phyloP scores from a whole-genome alignment of 1,140 invertebrate genomes.

The Drosophila jambulina region DNA sequence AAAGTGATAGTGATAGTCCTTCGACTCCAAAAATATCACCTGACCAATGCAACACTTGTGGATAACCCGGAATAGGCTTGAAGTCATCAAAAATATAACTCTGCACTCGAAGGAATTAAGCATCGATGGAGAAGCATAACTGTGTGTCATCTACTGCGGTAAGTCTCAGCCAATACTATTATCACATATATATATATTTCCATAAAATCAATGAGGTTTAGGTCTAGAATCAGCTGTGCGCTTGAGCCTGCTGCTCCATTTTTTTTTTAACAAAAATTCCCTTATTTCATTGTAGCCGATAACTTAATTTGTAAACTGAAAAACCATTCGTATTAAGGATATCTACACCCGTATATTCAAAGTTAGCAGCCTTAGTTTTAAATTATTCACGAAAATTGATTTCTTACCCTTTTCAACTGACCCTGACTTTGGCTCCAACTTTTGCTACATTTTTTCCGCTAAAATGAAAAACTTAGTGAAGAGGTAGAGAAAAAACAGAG shows the following conservation, averaged over 20 bases:
- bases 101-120: not conserved
- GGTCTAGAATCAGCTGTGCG: not conserved
- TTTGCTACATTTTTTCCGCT: constrained; percentile 6
- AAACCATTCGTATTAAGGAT: not conserved
- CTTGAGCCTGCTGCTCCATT: too few species aligned
- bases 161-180: not conserved
- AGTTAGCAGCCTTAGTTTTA: not conserved
- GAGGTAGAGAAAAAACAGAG: not conserved
- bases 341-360: not conserved
- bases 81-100: not conserved
- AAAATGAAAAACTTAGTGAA: not conserved
- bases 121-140: not conserved
- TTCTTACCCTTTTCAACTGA: not conserved
- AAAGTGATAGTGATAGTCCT: not conserved
- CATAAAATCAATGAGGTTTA: not conserved
- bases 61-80: not conserved
- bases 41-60: not conserved
- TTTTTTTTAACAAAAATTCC: not conserved
- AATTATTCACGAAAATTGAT: not conserved
- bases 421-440: constrained; percentile 29
- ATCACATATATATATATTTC: not conserved
- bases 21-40: not conserved
- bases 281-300: not conserved
- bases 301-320: too few species aligned
- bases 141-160: not conserved